Percentiles rank a stretch among this genome's conserved stretches.
phyloP scores from a whole-genome alignment of 2,888 invertebrate species.

The Caenorhabditis sulstoni region DNA sequence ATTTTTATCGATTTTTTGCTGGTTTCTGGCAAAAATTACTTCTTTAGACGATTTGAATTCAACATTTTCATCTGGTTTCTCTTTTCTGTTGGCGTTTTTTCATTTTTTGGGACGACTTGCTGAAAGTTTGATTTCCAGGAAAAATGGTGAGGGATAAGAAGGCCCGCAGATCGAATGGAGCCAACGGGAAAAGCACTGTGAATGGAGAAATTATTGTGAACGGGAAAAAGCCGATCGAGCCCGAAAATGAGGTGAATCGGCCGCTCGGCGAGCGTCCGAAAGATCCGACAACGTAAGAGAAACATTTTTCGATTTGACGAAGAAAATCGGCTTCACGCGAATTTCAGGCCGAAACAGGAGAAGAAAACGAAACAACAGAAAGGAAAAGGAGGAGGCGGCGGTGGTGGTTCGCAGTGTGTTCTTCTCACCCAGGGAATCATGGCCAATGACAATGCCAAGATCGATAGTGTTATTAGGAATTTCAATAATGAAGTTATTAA shows the following conservation, averaged over 20 bases:
- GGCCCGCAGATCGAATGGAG: slow-evolving; percentile 36
- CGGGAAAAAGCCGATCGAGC: slow-evolving; percentile 36
- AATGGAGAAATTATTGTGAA: neutral
- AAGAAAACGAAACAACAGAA: slow-evolving; percentile 5
- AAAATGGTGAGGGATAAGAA: slow-evolving; percentile 47
- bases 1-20: slow-evolving; percentile 14
- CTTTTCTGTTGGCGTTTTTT: too few species aligned
- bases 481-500: slow-evolving; percentile 51
- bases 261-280: slow-evolving; percentile 35
- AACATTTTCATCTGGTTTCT: neutral
- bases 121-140: slow-evolving; percentile 15
- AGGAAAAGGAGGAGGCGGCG: neutral
- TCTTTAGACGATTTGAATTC: too few species aligned
- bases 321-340: neutral
- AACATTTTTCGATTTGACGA: neutral
- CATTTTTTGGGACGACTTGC: neutral
- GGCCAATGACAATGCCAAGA: slow-evolving; percentile 63
- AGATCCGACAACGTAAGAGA: slow-evolving; percentile 15
- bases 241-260: slow-evolving; percentile 21
- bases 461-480: slow-evolving; percentile 58
- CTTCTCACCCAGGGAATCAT: slow-evolving; percentile 67
- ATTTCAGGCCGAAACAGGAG: slow-evolving; percentile 23
- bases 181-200: neutral
- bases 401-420: slow-evolving; percentile 60
- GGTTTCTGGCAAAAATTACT: neutral